phyloP scores from a whole-genome alignment of 2,113 vertebrate species.

The Athene noctua region DNA sequence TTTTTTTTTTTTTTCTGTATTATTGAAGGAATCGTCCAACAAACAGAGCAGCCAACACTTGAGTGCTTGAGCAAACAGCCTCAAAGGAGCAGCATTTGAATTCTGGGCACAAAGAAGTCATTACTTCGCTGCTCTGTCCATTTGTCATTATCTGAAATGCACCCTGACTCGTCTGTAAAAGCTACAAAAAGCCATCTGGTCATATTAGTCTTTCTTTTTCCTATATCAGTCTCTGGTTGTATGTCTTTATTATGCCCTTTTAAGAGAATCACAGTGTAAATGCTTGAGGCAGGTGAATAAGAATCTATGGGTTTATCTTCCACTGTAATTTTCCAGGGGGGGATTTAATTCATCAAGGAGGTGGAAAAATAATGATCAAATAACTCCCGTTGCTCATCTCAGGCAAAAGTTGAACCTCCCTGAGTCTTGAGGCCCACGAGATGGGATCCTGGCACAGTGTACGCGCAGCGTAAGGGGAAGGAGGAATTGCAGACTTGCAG shows the following conservation, averaged over 20 bases:
- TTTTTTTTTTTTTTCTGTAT: not conserved
- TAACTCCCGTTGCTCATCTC: not conserved
- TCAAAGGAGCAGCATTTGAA: not conserved
- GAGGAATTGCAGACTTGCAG: not conserved
- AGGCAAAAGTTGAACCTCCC: no score
- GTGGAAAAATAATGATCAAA: not conserved
- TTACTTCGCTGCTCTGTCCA: not conserved
- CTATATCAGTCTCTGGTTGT: not conserved
- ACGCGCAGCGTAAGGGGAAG: rapidly evolving
- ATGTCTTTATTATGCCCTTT: not conserved
- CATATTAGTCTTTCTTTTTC: not conserved
- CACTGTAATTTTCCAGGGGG: not conserved
- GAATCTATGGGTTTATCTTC: not conserved
- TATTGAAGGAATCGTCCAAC: not conserved
- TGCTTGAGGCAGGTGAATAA: not conserved
- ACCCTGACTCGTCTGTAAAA: not conserved
- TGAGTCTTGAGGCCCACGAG: not conserved
- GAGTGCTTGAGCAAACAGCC: not conserved
- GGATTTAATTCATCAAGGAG: not conserved
- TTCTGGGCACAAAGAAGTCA: not conserved
- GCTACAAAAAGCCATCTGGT: slow-evolving; percentile 4
- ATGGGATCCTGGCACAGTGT: rapidly evolving
- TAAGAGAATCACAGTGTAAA: not conserved
- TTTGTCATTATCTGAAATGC: not conserved
- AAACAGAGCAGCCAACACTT: not conserved